These are phyloP conservation scores for Meriones psammophilus DNA, from an alignment of 2,797 vertebrate genomes.

Conservation along the genomic window DNA sequence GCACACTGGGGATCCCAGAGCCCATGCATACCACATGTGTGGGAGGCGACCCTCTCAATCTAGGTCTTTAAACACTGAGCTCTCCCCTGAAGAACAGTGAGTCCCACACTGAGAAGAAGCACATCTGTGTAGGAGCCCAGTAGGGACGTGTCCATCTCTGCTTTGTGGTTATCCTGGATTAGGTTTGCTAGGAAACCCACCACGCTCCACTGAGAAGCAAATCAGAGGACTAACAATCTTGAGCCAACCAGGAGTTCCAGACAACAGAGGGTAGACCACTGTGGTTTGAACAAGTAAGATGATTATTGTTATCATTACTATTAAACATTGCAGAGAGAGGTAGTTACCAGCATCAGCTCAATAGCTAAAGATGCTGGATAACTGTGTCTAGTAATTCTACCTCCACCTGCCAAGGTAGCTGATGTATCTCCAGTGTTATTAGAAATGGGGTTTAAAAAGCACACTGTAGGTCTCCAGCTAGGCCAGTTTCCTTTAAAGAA, in stretches of 20 bases:
- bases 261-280: not conserved
- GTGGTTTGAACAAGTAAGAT: not conserved
- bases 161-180: constrained; percentile 5
- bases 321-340: not conserved
- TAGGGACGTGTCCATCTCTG: not conserved
- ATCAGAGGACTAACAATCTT: not conserved
- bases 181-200: constrained; percentile 22
- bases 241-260: not conserved
- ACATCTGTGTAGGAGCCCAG: not conserved
- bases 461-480: not conserved
- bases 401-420: constrained; percentile 29
- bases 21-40: not conserved
- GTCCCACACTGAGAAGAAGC: not conserved
- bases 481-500: constrained; percentile 5
- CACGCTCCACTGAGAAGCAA: not conserved
- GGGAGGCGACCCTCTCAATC: not conserved
- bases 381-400: not conserved
- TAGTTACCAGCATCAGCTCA: not conserved
- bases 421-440: not conserved
- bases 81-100: not conserved
- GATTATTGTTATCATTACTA: not conserved
- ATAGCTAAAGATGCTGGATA: not conserved
- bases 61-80: not conserved
- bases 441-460: not conserved
- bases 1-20: not conserved